Conservation (phyloP, 2,797 vertebrate species). For the Lemur catta region DNA sequence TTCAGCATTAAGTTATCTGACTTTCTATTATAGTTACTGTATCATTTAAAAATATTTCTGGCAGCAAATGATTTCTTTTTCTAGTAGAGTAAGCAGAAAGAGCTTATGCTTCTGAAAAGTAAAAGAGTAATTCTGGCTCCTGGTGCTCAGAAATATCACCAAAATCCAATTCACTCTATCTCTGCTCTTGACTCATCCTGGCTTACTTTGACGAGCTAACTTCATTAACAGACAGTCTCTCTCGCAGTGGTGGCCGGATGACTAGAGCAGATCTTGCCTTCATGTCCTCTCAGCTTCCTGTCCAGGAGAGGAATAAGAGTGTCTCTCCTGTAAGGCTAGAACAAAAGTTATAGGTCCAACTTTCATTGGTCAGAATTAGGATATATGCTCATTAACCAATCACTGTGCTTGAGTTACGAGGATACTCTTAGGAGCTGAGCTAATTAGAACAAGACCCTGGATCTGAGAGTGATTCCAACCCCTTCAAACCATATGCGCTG, state of each 20-base stretch:
- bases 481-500: no score
- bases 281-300: neutral
- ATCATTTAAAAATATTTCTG: neutral
- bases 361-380: neutral
- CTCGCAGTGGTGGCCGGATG: no score
- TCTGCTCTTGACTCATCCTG: neutral
- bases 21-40: neutral
- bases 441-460: neutral
- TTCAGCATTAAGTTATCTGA: neutral
- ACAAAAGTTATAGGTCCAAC: neutral
- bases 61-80: neutral
- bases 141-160: neutral
- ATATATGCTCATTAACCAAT: neutral
- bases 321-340: no score
- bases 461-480: neutral
- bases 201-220: neutral
- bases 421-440: neutral
- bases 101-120: neutral
- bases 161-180: neutral
- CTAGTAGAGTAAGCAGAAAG: neutral
- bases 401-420: neutral
- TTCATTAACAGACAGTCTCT: neutral
- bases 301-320: neutral
- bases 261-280: neutral
- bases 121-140: neutral